Conservation (phyloP, 2,113 vertebrate genomes). For the Leptobrachium ailaonicum region DNA sequence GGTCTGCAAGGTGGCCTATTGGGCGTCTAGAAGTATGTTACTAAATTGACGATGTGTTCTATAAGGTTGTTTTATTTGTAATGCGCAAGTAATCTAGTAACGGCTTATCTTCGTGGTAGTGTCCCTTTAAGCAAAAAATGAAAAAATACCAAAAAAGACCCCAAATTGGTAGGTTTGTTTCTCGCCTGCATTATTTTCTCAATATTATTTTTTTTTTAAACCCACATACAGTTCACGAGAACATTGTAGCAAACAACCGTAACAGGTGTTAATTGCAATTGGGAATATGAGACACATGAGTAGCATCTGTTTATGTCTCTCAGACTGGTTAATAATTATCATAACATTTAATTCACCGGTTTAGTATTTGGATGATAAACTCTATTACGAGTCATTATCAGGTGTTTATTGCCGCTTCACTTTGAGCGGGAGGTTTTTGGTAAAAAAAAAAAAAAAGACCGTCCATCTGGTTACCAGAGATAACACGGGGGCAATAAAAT, state of each 20-base stretch:
- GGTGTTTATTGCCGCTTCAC: constrained; percentile 50
- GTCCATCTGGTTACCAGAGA: constrained; percentile 52
- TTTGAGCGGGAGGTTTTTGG: constrained; percentile 44
- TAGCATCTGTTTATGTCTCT: constrained; percentile 57
- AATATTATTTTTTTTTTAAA: constrained; percentile 47
- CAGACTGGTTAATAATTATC: constrained; percentile 52
- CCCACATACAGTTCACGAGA: constrained; percentile 39
- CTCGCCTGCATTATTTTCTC: neutral
- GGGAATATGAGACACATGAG: constrained; percentile 48
- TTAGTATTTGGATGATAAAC: constrained; percentile 52
- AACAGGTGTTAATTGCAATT: constrained; percentile 55
- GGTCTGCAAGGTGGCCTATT: too few species aligned
- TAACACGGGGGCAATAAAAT: constrained; percentile 49
- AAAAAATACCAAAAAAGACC: too few species aligned
- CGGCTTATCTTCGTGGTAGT: too few species aligned
- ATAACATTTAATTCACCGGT: constrained; percentile 52
- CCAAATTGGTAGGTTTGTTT: too few species aligned
- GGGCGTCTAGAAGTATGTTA: too few species aligned
- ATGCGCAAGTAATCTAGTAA: too few species aligned
- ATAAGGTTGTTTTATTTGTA: too few species aligned
- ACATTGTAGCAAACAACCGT: constrained; percentile 36
- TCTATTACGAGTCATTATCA: constrained; percentile 53
- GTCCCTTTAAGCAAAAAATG: too few species aligned
- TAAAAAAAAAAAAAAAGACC: constrained; percentile 39
- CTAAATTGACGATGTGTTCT: too few species aligned